Percentiles rank a stretch among this genome's conserved stretches.
Evolutionary conservation across 1,140 invertebrate genomes (phyloP).

Genomic region (Neoseiulus cucumeris): DNA sequence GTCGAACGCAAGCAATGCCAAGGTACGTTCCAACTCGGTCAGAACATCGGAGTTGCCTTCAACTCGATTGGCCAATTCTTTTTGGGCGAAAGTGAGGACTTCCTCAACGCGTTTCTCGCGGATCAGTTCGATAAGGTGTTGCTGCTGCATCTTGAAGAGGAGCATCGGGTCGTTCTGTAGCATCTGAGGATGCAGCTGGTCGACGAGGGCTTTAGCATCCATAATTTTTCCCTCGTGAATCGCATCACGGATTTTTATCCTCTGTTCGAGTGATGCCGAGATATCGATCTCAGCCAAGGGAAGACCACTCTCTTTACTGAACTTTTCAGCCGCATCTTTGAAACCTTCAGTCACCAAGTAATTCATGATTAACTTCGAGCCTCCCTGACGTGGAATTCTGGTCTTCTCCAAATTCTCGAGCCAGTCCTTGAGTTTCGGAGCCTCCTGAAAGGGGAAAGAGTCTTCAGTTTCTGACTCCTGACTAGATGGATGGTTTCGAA

Average conservation of each 20-base stretch:
- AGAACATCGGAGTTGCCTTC: constrained; percentile 52
- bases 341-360: constrained; percentile 89
- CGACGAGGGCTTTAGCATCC: constrained; percentile 77
- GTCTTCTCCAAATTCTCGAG: constrained; percentile 46
- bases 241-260: constrained; percentile 81
- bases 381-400: constrained; percentile 65
- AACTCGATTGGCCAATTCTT: constrained; percentile 68
- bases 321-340: constrained; percentile 92
- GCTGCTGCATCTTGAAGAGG: constrained; percentile 68
- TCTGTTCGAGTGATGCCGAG: constrained; percentile 47
- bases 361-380: constrained; percentile 96
- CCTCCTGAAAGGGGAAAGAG: too few relatives aligned
- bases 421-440: constrained; percentile 36
- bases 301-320: constrained; percentile 77
- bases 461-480: too few relatives aligned
- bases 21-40: constrained; percentile 45
- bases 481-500: too few relatives aligned
- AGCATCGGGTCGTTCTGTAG: constrained; percentile 83
- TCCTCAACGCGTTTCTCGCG: constrained; percentile 72
- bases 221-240: constrained; percentile 81
- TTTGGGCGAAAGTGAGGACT: constrained; percentile 84
- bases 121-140: constrained; percentile 85
- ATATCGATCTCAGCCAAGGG: constrained; percentile 19
- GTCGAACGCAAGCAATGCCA: constrained; percentile 87
- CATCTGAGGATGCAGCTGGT: constrained; percentile 79